Evolutionary conservation across 2,888 invertebrate species (phyloP), one percentile per base, ranked within the genome.

Genomic region (Clistopyga incitator): DNA sequence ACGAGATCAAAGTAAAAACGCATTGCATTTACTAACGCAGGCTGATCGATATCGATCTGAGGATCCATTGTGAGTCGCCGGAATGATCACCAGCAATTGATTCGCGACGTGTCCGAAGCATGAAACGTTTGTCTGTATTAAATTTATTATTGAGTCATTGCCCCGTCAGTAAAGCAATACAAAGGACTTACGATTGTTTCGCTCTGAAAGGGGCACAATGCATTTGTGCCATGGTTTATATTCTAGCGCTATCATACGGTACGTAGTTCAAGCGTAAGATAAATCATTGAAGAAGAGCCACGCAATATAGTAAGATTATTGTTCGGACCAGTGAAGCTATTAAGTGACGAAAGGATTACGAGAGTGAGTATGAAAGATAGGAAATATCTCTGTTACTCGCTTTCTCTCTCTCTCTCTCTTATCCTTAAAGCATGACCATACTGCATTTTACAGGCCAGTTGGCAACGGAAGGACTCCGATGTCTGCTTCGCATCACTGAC

Each of bases 381-480:
- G n/a, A 4, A 50, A 54, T 18, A 59, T 64, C 1, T 54, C 67
- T 47, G 83, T 82, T 84, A 4, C n/a, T 54, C 3, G 75, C 71
- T 81, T 81, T 86, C 87, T 87, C 82, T 84, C 25, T 54, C 23
- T 13, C 54, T n/a, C 6, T n/a, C n/a, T 54, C 23, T 54, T 54
- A 88, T 89, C 85, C 85, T 80, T 77, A 75, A 84, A 87, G 85
- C 86, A 88, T 87, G 87, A 87, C 86, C 87, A 78, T 81, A 82
- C 81, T 81, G 86, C 81, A 76, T 78, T 78, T 85, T 81, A 85
- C 68, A 50, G 82, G 72, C 81, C 81, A 85, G 82, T 86, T 86
- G 65, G 81, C 84, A 84, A 81, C 85, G 87, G 83, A 86, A 85
- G 86, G 85, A 86, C 81, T 78, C 79, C 80, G 6, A 77, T 34